These are phyloP conservation scores for Drosophila obscura DNA, from an alignment of 1,140 invertebrate genomes.

Conservation along the genomic window DNA sequence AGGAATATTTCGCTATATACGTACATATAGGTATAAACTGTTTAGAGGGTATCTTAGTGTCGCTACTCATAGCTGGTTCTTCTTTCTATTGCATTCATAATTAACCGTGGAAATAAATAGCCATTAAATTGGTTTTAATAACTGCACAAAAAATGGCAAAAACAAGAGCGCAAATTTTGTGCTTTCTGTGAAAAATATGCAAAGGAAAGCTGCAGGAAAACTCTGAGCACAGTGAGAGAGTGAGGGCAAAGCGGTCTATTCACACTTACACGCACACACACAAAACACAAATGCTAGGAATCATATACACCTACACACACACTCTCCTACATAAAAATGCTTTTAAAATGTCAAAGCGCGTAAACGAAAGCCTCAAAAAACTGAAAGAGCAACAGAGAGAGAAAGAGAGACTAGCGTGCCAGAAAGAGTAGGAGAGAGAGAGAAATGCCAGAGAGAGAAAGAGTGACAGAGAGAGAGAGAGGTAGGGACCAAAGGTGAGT, in stretches of 20 bases:
- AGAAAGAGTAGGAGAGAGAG: not conserved
- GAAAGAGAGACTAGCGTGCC: not conserved
- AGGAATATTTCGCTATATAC: too few relatives aligned
- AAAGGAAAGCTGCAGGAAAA: slow-evolving; percentile 23
- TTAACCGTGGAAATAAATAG: slow-evolving; percentile 69
- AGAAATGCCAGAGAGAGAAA: too few relatives aligned
- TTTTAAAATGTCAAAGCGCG: slow-evolving; percentile 82
- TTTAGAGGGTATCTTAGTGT: too few relatives aligned
- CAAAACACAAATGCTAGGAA: slow-evolving; percentile 24
- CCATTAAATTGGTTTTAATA: slow-evolving; percentile 73
- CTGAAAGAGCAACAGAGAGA: slow-evolving; percentile 10
- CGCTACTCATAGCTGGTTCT: too few relatives aligned
- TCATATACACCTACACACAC: slow-evolving; percentile 32
- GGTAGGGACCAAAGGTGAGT: slow-evolving; percentile 24
- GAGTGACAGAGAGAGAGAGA: not conserved
- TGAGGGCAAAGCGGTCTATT: slow-evolving; percentile 46
- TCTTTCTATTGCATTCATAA: slow-evolving; percentile 28
- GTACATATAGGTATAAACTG: too few relatives aligned
- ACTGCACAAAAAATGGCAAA: slow-evolving; percentile 52
- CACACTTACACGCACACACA: slow-evolving; percentile 34
- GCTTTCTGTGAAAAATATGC: slow-evolving; percentile 26
- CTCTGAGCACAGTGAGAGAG: not conserved
- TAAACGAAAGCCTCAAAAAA: slow-evolving; percentile 53
- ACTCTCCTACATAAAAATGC: slow-evolving; percentile 69
- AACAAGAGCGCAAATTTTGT: slow-evolving; percentile 31